These are phyloP conservation scores for Phyllotis vaccarum DNA, from an alignment of 2,797 vertebrate genomes.

Conservation along the genomic window DNA sequence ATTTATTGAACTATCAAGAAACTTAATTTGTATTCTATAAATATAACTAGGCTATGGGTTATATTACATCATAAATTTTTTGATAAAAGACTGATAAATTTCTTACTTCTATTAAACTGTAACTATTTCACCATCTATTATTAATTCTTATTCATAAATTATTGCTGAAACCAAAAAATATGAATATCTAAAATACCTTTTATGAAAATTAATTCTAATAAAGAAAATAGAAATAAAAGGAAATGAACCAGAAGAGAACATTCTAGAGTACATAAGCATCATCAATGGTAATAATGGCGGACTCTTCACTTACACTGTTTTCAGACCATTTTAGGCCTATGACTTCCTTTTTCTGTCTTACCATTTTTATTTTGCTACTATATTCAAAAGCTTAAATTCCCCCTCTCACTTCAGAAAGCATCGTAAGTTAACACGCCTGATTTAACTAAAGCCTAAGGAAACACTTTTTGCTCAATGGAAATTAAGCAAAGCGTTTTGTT, in stretches of 20 bases:
- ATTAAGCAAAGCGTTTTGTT: neutral
- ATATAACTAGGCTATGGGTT: slow-evolving; percentile 44
- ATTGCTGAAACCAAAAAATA: slow-evolving; percentile 51
- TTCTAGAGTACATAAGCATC: neutral
- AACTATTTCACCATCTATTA: slow-evolving; percentile 48
- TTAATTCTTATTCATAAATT: slow-evolving; percentile 56
- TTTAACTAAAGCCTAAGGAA: slow-evolving; percentile 23
- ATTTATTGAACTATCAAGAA: slow-evolving; percentile 56
- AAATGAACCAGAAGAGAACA: neutral
- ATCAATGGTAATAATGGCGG: neutral
- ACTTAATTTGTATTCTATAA: neutral
- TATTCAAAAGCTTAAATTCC: neutral
- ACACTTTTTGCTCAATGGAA: slow-evolving; percentile 24
- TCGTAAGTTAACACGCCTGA: neutral
- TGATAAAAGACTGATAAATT: slow-evolving; percentile 51
- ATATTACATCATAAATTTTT: neutral
- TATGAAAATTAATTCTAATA: slow-evolving; percentile 27
- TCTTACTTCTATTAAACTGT: slow-evolving; percentile 45
- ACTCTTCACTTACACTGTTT: neutral
- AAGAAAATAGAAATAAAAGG: slow-evolving; percentile 42
- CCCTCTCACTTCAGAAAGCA: neutral
- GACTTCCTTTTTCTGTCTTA: slow-evolving; percentile 7
- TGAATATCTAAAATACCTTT: neutral
- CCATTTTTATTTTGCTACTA: neutral
- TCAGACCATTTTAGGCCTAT: neutral